Base-by-base conservation (phyloP, 2,113 vertebrate genomes). In the Halichoerus grypus region DNA sequence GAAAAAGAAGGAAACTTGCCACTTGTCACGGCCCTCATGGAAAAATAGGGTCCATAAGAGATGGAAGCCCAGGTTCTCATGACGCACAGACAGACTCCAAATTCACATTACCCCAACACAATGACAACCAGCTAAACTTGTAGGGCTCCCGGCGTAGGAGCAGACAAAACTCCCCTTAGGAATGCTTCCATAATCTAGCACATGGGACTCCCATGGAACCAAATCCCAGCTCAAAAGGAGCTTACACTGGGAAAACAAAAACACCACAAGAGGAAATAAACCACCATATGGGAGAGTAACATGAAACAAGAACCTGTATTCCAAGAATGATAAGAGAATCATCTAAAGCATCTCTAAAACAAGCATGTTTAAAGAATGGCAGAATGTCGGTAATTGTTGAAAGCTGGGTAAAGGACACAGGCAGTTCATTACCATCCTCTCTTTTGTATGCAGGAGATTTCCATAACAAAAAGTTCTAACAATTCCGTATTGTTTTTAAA, bases 181-280 rank as follows among this genome's bases (percentile, higher is more conserved):
- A 74, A 74, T 63, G 81, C 8, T 26, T 76, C 69, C 15, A 65
- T n/a, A 28, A 90, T 33, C 46, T 55, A 93, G 46, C 72, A 93
- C n/a, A 46, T 49, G 53, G 61, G 53, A 89, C 24, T 92, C 46
- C 69, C 81, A 87, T 6, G 65, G 53, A 95, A 97, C 89, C 39
- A 92, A 88, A 88, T 49, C 36, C 74, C n/a, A 24, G 76, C 55
- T 83, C 67, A 77, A 96, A 95, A 94, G 49, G 53, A 94, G 36
- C 16, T 83, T 53, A 67, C 12, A 5, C 8, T 63, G 74, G 42
- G 55, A 80, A 86, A 69, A 57, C 24, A 57, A 87, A 49, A 91
- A 22, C 21, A 83, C 53, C 28, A 49, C 51, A 81, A 57, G 61
- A 88, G 42, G 85, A 93, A 97, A 88, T 12, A 87, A 72, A 72